Evolutionary conservation across 2,888 invertebrate genomes (phyloP).

Genomic region (Acleris sparsana): DNA sequence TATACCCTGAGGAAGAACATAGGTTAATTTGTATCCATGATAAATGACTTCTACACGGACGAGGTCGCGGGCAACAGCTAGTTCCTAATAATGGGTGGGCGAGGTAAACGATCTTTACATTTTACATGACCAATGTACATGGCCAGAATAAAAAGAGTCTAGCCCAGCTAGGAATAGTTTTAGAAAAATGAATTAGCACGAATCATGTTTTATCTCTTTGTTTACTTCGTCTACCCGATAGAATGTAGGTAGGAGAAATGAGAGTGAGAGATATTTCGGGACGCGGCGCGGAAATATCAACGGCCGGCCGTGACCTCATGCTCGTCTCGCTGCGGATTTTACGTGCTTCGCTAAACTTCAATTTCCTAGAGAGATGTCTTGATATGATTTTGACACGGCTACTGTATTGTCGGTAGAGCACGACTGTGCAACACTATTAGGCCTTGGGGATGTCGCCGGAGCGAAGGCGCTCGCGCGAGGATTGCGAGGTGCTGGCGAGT

Average conservation of each 20-base stretch:
- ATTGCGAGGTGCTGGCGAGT: conserved; percentile 30
- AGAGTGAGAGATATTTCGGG: conserved; percentile 55
- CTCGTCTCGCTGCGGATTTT: conserved; percentile 5
- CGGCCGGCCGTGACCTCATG: conserved; percentile 60
- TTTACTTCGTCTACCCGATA: conserved; percentile 20
- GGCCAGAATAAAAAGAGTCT: no score
- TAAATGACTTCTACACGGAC: no score
- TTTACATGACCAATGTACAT: background rate
- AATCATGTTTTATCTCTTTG: conserved; percentile 21
- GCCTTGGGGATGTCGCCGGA: background rate
- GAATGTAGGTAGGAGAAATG: conserved; percentile 37
- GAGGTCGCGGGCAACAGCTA: no score
- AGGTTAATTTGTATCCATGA: no score
- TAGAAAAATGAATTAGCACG: conserved; percentile 1
- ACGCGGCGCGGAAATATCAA: conserved; percentile 51
- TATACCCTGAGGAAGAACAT: no score
- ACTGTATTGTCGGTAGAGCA: background rate
- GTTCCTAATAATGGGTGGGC: no score
- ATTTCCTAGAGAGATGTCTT: conserved; percentile 2
- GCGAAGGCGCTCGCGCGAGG: conserved; percentile 5
- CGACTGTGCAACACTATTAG: background rate
- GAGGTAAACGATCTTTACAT: background rate
- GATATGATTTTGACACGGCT: background rate
- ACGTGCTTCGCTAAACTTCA: conserved; percentile 10
- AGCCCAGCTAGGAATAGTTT: background rate